phyloP scores from a whole-genome alignment of 2,888 invertebrate genomes.

The Tachina fera region DNA sequence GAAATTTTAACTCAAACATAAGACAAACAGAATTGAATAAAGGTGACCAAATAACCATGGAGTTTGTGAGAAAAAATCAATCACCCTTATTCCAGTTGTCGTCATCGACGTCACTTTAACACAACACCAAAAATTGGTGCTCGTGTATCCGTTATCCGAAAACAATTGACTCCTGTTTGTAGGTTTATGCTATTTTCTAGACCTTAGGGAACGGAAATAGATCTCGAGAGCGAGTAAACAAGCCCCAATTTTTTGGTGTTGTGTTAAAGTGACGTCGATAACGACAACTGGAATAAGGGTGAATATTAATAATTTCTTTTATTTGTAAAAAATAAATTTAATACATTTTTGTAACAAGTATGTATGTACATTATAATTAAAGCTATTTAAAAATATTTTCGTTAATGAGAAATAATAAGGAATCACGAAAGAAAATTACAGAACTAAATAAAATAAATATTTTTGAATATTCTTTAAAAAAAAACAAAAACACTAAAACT shows the following conservation, averaged over 20 bases:
- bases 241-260: too few species aligned
- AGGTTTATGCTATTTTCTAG: too few species aligned
- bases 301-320: not conserved
- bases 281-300: too few species aligned
- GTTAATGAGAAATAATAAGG: constrained; percentile 67
- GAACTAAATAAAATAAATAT: constrained; percentile 58
- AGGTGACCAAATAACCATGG: not conserved
- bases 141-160: too few species aligned
- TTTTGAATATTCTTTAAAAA: constrained; percentile 64
- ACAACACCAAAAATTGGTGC: too few species aligned
- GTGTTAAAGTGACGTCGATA: too few species aligned
- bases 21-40: not conserved
- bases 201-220: too few species aligned
- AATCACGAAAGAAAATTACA: constrained; percentile 43
- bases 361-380: constrained; percentile 29
- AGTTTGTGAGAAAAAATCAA: constrained; percentile 36
- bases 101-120: too few species aligned
- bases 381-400: constrained; percentile 65
- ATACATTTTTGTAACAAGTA: not conserved
- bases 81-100: too few species aligned
- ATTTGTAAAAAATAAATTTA: not conserved
- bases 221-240: too few species aligned
- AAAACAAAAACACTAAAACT: constrained; percentile 40
- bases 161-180: too few species aligned
- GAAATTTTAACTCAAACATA: not conserved